A percentile compares a stretch with the other conserved stretches of the same genome.
Evolutionary conservation across 2,888 invertebrate genomes (phyloP).

Genomic region (Pharmacophagus antenor): DNA sequence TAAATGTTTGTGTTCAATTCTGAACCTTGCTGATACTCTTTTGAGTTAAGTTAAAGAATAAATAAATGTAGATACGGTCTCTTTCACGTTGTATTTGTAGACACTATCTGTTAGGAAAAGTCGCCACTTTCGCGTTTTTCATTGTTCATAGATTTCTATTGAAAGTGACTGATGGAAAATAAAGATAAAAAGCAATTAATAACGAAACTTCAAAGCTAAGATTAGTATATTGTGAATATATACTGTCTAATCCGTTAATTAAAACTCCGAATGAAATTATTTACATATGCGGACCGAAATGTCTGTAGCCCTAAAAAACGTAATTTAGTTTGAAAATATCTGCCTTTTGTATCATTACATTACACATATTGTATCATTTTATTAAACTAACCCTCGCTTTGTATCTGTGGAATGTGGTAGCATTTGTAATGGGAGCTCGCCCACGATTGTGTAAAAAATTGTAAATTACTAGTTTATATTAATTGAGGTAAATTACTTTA

Average conservation of each 20-base stretch:
- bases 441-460: conserved; percentile 32
- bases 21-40: conserved; percentile 12
- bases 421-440: conserved; percentile 39
- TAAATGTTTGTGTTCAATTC: conserved; percentile 11
- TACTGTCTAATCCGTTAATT: too few relatives aligned
- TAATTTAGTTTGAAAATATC: conserved; percentile 46
- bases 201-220: too few relatives aligned
- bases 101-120: too few relatives aligned
- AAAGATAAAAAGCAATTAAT: too few relatives aligned
- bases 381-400: conserved; percentile 44
- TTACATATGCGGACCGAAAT: neutral
- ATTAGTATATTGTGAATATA: too few relatives aligned
- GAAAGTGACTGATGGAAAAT: too few relatives aligned
- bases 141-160: too few relatives aligned
- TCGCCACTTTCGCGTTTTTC: too few relatives aligned
- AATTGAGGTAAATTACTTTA: too few relatives aligned
- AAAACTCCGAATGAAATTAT: neutral
- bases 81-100: neutral
- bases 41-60: conserved; percentile 16
- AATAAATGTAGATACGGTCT: neutral
- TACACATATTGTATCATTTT: conserved; percentile 41
- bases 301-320: conserved; percentile 35
- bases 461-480: neutral
- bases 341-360: conserved; percentile 48
- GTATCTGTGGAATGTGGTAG: conserved; percentile 48